Percentiles rank a stretch among this genome's conserved stretches.
These are phyloP conservation scores for Euphonia xanthogaster DNA, from an alignment of 2,797 vertebrate genomes.

Conservation along the genomic window DNA sequence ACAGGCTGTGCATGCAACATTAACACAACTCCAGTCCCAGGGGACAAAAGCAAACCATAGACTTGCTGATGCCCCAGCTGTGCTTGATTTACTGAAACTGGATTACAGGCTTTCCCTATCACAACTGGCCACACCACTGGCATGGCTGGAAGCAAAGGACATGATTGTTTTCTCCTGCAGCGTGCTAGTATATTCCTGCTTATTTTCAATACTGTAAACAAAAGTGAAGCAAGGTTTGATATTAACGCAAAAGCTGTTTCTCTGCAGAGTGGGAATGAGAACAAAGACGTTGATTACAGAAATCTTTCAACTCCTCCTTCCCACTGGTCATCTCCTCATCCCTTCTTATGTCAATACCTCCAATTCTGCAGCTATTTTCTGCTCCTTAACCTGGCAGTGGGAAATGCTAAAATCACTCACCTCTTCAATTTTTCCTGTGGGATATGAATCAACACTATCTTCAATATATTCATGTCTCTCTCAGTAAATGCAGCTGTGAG, in stretches of 20 bases:
- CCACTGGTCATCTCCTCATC: not conserved
- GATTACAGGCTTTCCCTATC: not conserved
- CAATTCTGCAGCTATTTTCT: not conserved
- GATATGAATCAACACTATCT: not conserved
- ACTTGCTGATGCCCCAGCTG: not conserved
- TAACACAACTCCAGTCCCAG: not conserved
- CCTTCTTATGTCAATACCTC: not conserved
- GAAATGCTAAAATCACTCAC: not conserved
- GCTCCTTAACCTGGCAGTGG: not conserved
- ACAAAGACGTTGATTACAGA: not conserved
- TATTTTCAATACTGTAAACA: not conserved
- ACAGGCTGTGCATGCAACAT: not conserved
- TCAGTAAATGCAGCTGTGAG: not conserved
- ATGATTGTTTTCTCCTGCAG: not conserved
- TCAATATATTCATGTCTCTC: not conserved
- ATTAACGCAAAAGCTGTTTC: not conserved
- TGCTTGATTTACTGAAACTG: not conserved
- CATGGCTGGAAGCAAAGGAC: not conserved
- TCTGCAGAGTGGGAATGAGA: not conserved
- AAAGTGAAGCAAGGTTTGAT: not conserved
- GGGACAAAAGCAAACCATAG: not conserved
- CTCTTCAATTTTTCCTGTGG: not conserved
- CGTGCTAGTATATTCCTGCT: not conserved
- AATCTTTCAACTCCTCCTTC: not conserved
- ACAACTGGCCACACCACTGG: not conserved